Evolutionary conservation across 2,797 vertebrate genomes (phyloP).

Genomic region (Ispidina lecontei): DNA sequence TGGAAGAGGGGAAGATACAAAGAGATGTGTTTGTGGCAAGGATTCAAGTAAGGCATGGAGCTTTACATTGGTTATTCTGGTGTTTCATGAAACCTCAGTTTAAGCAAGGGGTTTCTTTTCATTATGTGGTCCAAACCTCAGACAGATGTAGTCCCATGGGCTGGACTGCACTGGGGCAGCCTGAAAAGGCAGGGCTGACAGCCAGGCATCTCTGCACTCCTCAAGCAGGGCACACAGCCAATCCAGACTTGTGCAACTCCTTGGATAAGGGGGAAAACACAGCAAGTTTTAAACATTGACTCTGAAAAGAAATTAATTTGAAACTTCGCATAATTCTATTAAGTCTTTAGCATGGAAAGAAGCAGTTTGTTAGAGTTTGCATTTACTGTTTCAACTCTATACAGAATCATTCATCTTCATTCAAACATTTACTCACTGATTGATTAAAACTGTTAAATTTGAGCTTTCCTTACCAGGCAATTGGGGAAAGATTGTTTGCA

Average conservation of each 20-base stretch:
- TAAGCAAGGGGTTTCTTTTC: background rate
- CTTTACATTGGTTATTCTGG: background rate
- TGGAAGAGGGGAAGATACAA: background rate
- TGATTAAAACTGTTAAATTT: background rate
- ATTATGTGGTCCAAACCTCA: background rate
- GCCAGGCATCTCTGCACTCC: background rate
- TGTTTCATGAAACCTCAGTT: background rate
- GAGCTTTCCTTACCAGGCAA: background rate
- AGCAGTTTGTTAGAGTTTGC: background rate
- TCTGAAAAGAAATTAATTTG: background rate
- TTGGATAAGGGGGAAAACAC: background rate
- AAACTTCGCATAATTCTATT: background rate
- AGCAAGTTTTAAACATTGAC: background rate
- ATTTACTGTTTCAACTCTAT: background rate
- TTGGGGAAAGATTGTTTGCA: background rate
- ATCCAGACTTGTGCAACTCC: background rate
- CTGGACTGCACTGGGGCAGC: background rate
- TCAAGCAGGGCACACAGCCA: background rate
- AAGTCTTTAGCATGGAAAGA: background rate
- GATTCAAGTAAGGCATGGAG: background rate
- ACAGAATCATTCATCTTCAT: conserved; percentile 2
- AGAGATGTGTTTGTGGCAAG: background rate
- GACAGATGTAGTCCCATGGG: background rate
- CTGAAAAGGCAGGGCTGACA: background rate
- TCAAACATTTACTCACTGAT: conserved; percentile 1